Base-by-base conservation (phyloP, 2,888 invertebrate species). In the Aleiodes alternator region DNA sequence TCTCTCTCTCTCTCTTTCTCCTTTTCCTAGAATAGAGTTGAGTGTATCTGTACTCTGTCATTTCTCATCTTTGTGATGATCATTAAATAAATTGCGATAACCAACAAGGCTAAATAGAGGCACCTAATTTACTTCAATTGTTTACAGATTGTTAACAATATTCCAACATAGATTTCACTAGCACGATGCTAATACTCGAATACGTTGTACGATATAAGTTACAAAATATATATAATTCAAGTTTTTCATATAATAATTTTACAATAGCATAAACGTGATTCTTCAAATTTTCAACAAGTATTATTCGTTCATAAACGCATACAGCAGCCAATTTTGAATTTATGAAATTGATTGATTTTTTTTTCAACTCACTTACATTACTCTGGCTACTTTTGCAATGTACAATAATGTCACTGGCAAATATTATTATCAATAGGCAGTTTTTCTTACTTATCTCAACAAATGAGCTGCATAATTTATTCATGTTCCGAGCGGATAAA, bases 331-430 rank as follows among this genome's bases (percentile, higher is more conserved):
- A 56, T 53, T 29, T 7, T 31, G 56, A 23, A 68, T 16, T 68
- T 50, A 14, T 57, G 7, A 43, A n/a, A 14, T 43, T 69, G 31
- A 59, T 64, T 31, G 50, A 50, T 23, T 48, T 23, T 23, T 48
- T 51, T 23, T 14, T 66, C 51, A 43, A 69, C 12, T 53, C 29
- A 61, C 16, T 51, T 59, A 12, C 11, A 34, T 64, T 53, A 73
- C 77, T 82, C 83, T 85, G 85, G 75, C 85, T 86, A 86, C 87
- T 87, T 86, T 87, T 87, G 87, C 87, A 85, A 86, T 87, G 86
- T 87, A 87, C 85, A 85, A 64, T 55, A 43, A 48, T 48, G 78
- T 73, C 78, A 80, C 72, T 75, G 78, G 73, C 80, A 77, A 81
- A 81, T 83, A 81, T 80, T 78, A 80, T 79, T 71, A 75, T 77